Evolutionary conservation across 2,888 invertebrate species (phyloP).

Genomic region (Drosophila vallismaia): DNA sequence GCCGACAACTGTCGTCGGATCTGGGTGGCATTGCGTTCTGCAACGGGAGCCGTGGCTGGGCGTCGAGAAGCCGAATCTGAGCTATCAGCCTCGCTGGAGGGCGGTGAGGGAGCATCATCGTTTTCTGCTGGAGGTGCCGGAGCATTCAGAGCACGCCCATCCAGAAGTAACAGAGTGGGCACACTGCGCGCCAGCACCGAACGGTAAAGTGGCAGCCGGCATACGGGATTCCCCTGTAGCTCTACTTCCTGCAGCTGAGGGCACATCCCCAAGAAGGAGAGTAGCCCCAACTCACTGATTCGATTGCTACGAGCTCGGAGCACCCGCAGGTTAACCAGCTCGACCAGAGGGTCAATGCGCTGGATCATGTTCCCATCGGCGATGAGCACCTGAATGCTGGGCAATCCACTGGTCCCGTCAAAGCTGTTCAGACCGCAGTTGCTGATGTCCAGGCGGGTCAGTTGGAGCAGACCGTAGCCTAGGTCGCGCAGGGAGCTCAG

Average conservation of each 20-base stretch:
- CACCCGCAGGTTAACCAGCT: slow-evolving; percentile 84
- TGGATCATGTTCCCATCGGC: slow-evolving; percentile 87
- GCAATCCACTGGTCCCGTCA: slow-evolving; percentile 88
- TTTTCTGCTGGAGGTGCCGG: slow-evolving; percentile 2
- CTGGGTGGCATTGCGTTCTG: slow-evolving; percentile 1
- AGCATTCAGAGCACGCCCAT: slow-evolving; percentile 76
- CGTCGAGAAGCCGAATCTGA: slow-evolving; percentile 42
- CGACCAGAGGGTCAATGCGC: slow-evolving; percentile 87
- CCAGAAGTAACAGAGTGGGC: slow-evolving; percentile 82
- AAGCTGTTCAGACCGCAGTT: slow-evolving; percentile 87
- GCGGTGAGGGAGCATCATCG: slow-evolving; percentile 51
- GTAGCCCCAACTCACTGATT: slow-evolving; percentile 79
- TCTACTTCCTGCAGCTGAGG: slow-evolving; percentile 85
- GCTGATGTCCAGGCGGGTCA: slow-evolving; percentile 85
- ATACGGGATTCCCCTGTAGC: slow-evolving; percentile 85
- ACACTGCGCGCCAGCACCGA: slow-evolving; percentile 81
- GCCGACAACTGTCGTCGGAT: slow-evolving; percentile 27
- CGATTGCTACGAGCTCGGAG: slow-evolving; percentile 84
- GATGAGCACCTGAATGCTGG: slow-evolving; percentile 86
- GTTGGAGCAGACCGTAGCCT: slow-evolving; percentile 87
- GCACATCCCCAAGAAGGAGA: slow-evolving; percentile 82
- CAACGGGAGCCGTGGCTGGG: slow-evolving; percentile 59
- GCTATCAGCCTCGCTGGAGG: slow-evolving; percentile 58
- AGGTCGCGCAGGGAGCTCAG: slow-evolving; percentile 88
- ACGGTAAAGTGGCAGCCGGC: slow-evolving; percentile 80